phyloP scores from a whole-genome alignment of 2,113 vertebrate genomes.

The Cyrtonyx montezumae region DNA sequence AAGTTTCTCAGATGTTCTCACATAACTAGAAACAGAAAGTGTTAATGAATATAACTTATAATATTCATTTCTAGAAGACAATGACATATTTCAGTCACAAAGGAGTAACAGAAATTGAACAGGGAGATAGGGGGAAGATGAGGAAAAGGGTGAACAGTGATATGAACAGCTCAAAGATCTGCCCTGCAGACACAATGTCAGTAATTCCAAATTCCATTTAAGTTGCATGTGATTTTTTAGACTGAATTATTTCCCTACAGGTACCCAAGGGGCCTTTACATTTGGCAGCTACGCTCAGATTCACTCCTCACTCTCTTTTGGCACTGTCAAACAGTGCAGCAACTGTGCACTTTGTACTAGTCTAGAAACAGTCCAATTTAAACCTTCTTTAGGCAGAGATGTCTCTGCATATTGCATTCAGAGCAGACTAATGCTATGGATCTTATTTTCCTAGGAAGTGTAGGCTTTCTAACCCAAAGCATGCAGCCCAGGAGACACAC shows the following conservation, averaged over 20 bases:
- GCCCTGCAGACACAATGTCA: not conserved
- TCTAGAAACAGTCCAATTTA: not conserved
- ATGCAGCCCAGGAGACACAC: rapidly evolving
- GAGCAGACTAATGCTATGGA: not conserved
- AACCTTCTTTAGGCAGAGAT: not conserved
- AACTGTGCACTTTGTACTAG: not conserved
- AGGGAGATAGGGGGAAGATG: not conserved
- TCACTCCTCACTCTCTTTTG: not conserved
- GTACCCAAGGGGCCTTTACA: not conserved
- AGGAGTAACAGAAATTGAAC: not conserved
- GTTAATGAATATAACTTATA: constrained; percentile 60
- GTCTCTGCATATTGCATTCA: no score
- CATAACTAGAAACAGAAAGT: constrained; percentile 88
- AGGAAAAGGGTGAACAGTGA: not conserved
- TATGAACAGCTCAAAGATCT: not conserved
- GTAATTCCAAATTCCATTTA: not conserved
- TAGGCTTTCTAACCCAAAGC: not conserved
- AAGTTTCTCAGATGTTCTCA: constrained; percentile 88
- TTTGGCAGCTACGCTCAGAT: not conserved
- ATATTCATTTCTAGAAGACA: constrained; percentile 42
- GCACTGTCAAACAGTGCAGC: not conserved
- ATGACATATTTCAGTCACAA: not conserved
- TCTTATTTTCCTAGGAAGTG: not conserved
- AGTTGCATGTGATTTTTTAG: not conserved
- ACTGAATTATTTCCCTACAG: rapidly evolving